Percentiles rank a stretch among this genome's conserved stretches.
These are phyloP conservation scores for Ridgeia piscesae DNA, from an alignment of 1,140 invertebrate species.

Conservation along the genomic window DNA sequence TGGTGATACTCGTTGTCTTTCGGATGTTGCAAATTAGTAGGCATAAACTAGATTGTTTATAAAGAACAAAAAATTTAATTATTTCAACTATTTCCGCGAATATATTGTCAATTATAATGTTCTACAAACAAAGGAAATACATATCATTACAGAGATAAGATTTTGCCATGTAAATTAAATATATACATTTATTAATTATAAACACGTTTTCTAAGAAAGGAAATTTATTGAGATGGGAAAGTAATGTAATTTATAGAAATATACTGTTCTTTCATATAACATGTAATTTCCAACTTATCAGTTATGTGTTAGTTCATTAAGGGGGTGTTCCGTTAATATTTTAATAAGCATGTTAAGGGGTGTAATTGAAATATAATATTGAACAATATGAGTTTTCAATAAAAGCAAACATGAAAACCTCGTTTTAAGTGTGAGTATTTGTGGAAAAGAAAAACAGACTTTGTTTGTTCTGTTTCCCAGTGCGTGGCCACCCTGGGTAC, in stretches of 20 bases:
- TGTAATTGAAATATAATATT: too few relatives aligned
- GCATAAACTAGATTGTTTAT: too few relatives aligned
- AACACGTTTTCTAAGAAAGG: not conserved
- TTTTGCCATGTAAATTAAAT: not conserved
- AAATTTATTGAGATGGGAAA: not conserved
- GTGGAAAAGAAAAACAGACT: not conserved
- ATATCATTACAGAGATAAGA: not conserved
- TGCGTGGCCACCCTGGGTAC: constrained; percentile 90
- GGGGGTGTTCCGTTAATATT: too few relatives aligned
- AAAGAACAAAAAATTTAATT: too few relatives aligned
- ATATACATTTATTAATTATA: not conserved
- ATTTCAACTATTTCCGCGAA: too few relatives aligned
- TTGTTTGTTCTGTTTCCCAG: constrained; percentile 60
- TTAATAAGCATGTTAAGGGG: too few relatives aligned
- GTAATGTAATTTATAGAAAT: not conserved
- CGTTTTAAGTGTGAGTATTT: not conserved
- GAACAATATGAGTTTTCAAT: too few relatives aligned
- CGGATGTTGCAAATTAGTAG: too few relatives aligned
- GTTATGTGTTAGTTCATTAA: not conserved
- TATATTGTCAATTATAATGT: not conserved
- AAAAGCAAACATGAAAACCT: too few relatives aligned
- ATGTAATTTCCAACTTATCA: too few relatives aligned
- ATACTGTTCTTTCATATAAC: not conserved
- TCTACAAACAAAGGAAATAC: not conserved
- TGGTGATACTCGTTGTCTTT: too few relatives aligned